Base-by-base conservation (phyloP, 2,888 invertebrate species). In the Abscondita cerata region DNA sequence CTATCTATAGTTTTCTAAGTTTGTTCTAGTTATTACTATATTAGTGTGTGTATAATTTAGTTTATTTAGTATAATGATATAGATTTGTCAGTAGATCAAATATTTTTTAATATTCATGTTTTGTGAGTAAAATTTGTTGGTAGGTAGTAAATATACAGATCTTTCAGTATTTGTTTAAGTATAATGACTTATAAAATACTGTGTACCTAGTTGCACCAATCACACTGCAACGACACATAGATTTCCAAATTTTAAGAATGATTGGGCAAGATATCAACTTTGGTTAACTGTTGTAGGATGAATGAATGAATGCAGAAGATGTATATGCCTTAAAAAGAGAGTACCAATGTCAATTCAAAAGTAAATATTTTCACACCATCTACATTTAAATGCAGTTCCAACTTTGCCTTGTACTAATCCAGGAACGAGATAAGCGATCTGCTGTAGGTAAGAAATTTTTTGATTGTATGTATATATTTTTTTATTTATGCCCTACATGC, bases 351-450 rank as follows among this genome's bases (percentile, higher is more conserved):
- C 48, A 48, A 13, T 48, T 48, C 25, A 15, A 48, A 48, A 20
- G 8, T 20, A 20, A 48, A 31, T 48, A 48, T 48, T 48, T 25
- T 20, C 31, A 12, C 20, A 20, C 15, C 11, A 13, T 25, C 31
- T 48, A 25, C 48, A 48, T 48, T 13, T 48, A 25, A 48, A 48
- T 12, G 48, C 48, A 25, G 25, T 48, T 5, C 48, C 48, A 12
- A 48, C 48, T 25, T 31, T 31, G 31, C 31, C 13, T 48, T 15
- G n/a, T 40, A 40, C 15, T 40, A 40, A 40, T 40, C 40, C 40
- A 40, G 40, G 15, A 3, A 40, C n/a, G 13, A 40, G 40, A 40
- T 15, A 40, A 13, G 4, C 15, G n/a, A 40, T 13, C 40, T 40
- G 8, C 12, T 40, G 5, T 13, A 13, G 40, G 13, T 40, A 40